Base-by-base conservation (phyloP, 1,140 invertebrate genomes). In the Bombus waltoni region DNA sequence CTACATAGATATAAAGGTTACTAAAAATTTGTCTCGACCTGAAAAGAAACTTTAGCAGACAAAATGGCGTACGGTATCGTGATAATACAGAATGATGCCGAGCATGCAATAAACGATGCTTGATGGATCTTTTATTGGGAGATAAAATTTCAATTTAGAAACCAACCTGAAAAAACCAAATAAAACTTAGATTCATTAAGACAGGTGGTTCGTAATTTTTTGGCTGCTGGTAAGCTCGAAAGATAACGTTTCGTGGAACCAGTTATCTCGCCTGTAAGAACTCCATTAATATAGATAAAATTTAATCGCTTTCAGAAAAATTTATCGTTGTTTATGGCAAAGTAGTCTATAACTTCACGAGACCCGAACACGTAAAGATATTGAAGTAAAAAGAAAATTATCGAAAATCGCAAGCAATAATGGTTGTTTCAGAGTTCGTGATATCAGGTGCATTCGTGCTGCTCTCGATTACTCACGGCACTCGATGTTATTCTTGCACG, bases 391-490 rank as follows among this genome's bases (percentile, higher is more conserved):
- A 77, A 80, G 75, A 40, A 59, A 15, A 40, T 53, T 79, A 88
- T 86, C 79, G 84, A 83, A 88, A 86, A 40, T 86, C 68, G 53
- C 65, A 62, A 70, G n/a, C 79, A 73, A 72, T 83, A 72, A 89
- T 80, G 65, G 44, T 22, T 57, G 83, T 32, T 74, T 68, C 68
- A 44, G 62, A 18, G n/a, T 75, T 65, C n/a, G 53, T 44, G 88
- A 87, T 89, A 87, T 83, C 80, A 66, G 75, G 74, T 85, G 57
- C 70, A 75, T 62, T 77, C n/a, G 62, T 35, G 35, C 13, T 42
- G 57, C 80, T 80, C 65, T 80, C 80, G 80, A 83, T 89, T 86
- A 88, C 83, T 78, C 85, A 70, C 65, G 62, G 79, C 79, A 70
- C 70, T 89, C 87, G 38, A 42, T 65, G 42, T 40, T 87, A 71